Percentiles rank a stretch among this genome's conserved stretches.
phyloP scores from a whole-genome alignment of 35 echinoderm and acorn worm species.

The Diadema setosum region DNA sequence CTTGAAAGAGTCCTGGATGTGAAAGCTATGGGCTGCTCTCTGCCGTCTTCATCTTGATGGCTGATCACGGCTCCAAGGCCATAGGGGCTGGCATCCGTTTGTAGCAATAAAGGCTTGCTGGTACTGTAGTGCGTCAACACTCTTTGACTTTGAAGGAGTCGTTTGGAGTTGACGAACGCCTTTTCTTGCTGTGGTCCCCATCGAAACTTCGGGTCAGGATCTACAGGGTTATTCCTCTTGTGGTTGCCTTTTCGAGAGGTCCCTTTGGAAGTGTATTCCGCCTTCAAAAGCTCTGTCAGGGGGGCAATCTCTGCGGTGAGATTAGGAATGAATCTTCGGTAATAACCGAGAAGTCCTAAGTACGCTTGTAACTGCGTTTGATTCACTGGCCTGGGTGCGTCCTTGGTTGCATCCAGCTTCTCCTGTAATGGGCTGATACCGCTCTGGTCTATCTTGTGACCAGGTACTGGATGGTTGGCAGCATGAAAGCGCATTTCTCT shows the following conservation, averaged over 20 bases:
- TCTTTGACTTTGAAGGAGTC: not conserved
- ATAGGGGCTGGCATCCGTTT: constrained; percentile 55
- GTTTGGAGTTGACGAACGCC: constrained; percentile 20
- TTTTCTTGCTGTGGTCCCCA: constrained; percentile 9
- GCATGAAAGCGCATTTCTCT: constrained; percentile 33
- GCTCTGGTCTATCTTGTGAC: not conserved
- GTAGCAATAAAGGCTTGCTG: constrained; percentile 26
- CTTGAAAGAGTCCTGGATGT: constrained; percentile 30
- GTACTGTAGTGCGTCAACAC: constrained; percentile 46
- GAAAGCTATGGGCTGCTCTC: constrained; percentile 44
- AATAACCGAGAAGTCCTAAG: constrained; percentile 48
- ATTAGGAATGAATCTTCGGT: constrained; percentile 57
- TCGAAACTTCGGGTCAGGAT: constrained; percentile 16
- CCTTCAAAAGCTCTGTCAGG: constrained; percentile 17
- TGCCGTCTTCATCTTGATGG: constrained; percentile 5
- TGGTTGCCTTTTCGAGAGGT: not conserved
- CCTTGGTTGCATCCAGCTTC: constrained; percentile 22
- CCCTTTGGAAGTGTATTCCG: constrained; percentile 7
- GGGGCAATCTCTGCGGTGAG: constrained; percentile 22
- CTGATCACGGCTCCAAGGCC: constrained; percentile 56
- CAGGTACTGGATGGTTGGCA: constrained; percentile 15
- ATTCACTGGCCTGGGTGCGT: constrained; percentile 15
- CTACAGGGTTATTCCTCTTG: not conserved
- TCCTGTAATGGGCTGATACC: not conserved
- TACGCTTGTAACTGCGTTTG: constrained; percentile 28